A percentile compares a stretch with the other conserved stretches of the same genome.
Conservation (phyloP, 2,797 vertebrate species). For the Molothrus aeneus region DNA sequence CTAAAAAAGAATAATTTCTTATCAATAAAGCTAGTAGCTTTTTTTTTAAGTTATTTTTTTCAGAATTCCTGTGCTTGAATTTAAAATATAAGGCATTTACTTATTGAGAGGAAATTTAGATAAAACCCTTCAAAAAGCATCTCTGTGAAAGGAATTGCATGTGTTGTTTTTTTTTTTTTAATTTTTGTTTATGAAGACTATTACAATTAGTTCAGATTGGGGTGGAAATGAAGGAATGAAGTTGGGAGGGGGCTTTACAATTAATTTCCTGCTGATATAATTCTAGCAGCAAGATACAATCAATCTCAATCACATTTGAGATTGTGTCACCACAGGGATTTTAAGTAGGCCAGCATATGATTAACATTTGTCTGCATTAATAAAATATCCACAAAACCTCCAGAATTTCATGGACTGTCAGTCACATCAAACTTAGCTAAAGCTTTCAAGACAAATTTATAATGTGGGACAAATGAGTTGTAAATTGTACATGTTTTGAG, state of each 20-base stretch:
- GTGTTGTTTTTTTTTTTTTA: background rate
- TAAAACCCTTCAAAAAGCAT: background rate
- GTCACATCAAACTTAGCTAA: slow-evolving; percentile 14
- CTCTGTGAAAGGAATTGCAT: background rate
- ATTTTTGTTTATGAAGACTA: background rate
- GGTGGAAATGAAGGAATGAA: background rate
- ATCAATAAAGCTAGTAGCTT: background rate
- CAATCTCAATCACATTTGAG: slow-evolving; percentile 34
- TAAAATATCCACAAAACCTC: slow-evolving; percentile 31
- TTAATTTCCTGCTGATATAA: slow-evolving; percentile 10
- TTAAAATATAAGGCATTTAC: background rate
- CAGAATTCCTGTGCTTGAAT: background rate
- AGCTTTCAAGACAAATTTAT: slow-evolving; percentile 10
- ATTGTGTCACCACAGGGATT: background rate
- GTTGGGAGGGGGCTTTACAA: background rate
- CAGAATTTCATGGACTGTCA: slow-evolving; percentile 13
- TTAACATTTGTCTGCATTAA: slow-evolving; percentile 46
- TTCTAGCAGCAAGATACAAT: background rate
- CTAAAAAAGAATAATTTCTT: background rate
- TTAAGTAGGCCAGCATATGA: slow-evolving; percentile 35
- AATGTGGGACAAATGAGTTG: slow-evolving; percentile 10
- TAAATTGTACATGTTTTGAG: background rate
- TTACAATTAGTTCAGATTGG: background rate
- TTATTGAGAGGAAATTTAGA: background rate
- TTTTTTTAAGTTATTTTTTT: background rate